Conservation (phyloP, 92 coral and sea anemone species). For the Meandrina meandrites region DNA sequence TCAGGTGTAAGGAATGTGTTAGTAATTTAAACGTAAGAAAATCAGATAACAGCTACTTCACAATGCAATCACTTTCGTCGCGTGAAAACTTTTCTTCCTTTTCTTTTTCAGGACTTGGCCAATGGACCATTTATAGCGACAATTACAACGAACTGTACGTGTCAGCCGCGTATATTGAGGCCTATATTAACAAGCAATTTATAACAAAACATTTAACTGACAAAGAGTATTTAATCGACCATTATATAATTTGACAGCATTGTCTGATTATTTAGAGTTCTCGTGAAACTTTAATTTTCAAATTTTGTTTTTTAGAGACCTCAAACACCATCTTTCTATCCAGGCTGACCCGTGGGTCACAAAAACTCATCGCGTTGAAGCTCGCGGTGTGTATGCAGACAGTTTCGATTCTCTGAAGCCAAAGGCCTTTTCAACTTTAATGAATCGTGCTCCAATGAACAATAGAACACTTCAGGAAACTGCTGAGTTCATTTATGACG, state of each 20-base stretch:
- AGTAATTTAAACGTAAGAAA: too few relatives aligned
- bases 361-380: slow-evolving; percentile 3
- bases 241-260: too few relatives aligned
- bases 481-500: background rate
- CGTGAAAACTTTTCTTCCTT: background rate
- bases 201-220: background rate
- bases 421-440: slow-evolving; percentile 20
- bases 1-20: too few relatives aligned
- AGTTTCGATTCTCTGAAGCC: slow-evolving; percentile 3
- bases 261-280: too few relatives aligned
- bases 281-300: background rate
- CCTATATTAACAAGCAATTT: too few relatives aligned
- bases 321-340: background rate
- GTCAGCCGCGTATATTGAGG: too few relatives aligned
- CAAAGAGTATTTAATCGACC: too few relatives aligned
- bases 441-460: background rate
- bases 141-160: background rate
- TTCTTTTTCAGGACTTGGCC: slow-evolving; percentile 13
- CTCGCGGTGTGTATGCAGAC: slow-evolving; percentile 3
- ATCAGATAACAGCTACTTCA: too few relatives aligned
- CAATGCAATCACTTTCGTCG: too few relatives aligned
- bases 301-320: background rate
- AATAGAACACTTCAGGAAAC: background rate
- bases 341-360: rapidly evolving
- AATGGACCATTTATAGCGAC: background rate